A percentile compares a stretch with the other conserved stretches of the same genome.
phyloP scores from a whole-genome alignment of 2,888 invertebrate genomes.

The Calameuta pallipes region DNA sequence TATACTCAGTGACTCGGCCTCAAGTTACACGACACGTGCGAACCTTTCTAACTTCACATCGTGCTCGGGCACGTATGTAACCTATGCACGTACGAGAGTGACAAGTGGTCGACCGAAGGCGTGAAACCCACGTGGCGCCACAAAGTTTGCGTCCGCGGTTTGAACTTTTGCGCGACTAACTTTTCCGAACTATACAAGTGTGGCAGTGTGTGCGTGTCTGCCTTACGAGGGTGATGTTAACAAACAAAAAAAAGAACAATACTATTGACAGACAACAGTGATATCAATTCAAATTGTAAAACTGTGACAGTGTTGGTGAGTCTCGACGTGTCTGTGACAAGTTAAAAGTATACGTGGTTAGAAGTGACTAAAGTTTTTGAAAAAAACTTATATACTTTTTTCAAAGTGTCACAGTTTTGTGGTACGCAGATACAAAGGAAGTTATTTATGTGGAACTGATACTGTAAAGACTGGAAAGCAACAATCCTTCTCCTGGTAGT shows the following conservation, averaged over 20 bases:
- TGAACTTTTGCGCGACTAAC: conserved; percentile 3
- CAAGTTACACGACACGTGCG: not conserved
- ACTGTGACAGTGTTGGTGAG: not conserved
- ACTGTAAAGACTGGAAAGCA: not conserved
- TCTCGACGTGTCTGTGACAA: not conserved
- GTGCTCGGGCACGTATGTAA: not conserved
- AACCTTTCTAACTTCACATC: not conserved
- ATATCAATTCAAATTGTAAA: not conserved
- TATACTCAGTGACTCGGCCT: not conserved
- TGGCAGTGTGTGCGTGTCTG: not conserved
- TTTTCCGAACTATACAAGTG: not conserved
- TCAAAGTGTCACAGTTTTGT: not conserved
- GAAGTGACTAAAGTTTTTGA: not conserved
- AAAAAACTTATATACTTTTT: not conserved
- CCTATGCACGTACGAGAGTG: conserved; percentile 22
- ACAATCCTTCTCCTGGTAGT: not conserved
- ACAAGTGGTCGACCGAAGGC: conserved; percentile 31
- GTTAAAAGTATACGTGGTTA: not conserved
- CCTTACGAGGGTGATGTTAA: not conserved
- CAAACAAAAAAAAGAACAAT: not conserved
- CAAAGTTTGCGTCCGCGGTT: conserved; percentile 10
- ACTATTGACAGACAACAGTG: not conserved
- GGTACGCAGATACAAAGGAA: no score
- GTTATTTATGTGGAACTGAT: not conserved
- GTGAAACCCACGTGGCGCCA: conserved; percentile 35